Evolutionary conservation across 1,140 invertebrate genomes (phyloP), one percentile per base, ranked within the genome.

Genomic region (Teleogryllus occipitalis): DNA sequence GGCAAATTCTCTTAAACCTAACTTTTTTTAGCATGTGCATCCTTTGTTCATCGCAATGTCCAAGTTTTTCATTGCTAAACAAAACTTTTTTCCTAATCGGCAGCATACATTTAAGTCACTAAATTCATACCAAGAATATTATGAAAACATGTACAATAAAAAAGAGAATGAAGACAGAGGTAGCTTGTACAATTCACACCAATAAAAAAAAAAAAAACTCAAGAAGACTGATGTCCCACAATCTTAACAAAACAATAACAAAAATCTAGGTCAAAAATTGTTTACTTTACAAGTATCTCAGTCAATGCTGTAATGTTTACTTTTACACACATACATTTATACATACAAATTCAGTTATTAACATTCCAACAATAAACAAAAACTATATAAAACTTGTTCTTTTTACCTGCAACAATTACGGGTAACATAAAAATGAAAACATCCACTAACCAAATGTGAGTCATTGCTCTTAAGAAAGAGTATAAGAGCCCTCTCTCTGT

Each of bases 281-380:
- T 39, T 39, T 39, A 39, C 27, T 39, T 39, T 39, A 39, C 27
- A 39, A 39, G 10, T 14, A 65, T 65, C 10, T 65, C 54, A 65
- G 54, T 65, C 54, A 65, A 65, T 14, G 10, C 54, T 14, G 10
- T 65, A 65, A 14, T 65, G 27, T 39, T 14, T 7, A 65, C 10
- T 65, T 14, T 65, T 10, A 10, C 54, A 65, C 18, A 65, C 54
- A 65, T 7, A 65, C 10, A 65, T 7, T 14, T 7, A 65, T 18
- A 14, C 74, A 75, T 75, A n/a, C 27, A 10, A 75, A 75, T 75
- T 10, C 74, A 75, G 12, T 75, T 10, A 21, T 75, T 10, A 7
- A 75, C 74, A 75, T 65, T 65, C 54, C 54, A 65, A 65, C 54
- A 65, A 65, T 10, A 65, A 65, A 65, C 54, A 10, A 65, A 65